These are phyloP conservation scores for Dasyprocta punctata DNA, from an alignment of 2,113 vertebrate species.

Conservation along the genomic window DNA sequence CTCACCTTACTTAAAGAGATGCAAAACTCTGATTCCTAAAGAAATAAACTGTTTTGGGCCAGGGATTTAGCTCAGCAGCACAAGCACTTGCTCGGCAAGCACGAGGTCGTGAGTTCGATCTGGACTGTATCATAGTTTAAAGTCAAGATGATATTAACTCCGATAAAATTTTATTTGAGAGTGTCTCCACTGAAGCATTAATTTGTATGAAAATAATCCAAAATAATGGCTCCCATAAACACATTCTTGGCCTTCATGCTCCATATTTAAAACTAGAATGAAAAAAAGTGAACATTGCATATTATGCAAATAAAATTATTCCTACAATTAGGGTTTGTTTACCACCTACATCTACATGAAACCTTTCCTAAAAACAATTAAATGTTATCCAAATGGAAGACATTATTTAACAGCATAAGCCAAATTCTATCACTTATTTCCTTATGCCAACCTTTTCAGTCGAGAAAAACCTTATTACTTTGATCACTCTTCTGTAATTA, in stretches of 20 bases:
- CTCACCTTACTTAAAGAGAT: background rate
- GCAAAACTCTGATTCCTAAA: background rate
- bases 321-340: background rate
- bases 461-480: background rate
- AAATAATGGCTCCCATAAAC: background rate
- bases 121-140: background rate
- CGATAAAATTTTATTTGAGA: background rate
- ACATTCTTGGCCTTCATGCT: background rate
- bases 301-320: background rate
- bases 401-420: background rate
- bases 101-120: background rate
- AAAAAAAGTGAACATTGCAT: background rate
- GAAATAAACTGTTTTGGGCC: background rate
- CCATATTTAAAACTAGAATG: background rate
- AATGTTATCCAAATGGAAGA: background rate
- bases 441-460: background rate
- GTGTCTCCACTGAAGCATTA: background rate
- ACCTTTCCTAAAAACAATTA: background rate
- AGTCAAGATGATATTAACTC: background rate
- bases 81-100: too few species aligned
- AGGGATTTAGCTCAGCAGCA: too few species aligned
- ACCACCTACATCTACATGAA: background rate
- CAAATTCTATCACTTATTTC: background rate
- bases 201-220: background rate
- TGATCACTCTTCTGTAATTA: background rate